Evolutionary conservation across 64 coral and sea anemone species (phyloP).

Genomic region (Montipora foliosa): DNA sequence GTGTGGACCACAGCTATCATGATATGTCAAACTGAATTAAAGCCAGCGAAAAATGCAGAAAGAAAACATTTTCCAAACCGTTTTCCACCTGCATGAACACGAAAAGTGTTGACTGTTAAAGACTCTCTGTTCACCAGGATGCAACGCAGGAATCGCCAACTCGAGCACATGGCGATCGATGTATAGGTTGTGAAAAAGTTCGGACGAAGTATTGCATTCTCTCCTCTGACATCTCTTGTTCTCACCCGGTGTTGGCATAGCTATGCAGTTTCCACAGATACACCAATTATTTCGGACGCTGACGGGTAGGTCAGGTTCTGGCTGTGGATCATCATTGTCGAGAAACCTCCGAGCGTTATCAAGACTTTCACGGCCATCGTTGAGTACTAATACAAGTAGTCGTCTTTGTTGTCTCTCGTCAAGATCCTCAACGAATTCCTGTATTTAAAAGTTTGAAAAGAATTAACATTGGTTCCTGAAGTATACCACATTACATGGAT

Average conservation of each 20-base stretch:
- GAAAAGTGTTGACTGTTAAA: too few species aligned
- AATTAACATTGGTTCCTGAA: background rate
- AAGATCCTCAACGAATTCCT: conserved; percentile 18
- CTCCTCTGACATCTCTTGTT: background rate
- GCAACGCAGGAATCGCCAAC: background rate
- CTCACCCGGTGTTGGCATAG: background rate
- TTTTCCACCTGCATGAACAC: too few species aligned
- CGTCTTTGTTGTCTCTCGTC: conserved; percentile 4
- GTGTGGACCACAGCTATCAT: too few species aligned
- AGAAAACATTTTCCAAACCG: too few species aligned
- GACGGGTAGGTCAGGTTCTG: background rate
- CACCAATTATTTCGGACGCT: background rate
- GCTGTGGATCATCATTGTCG: conserved; percentile 8
- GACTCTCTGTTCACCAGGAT: too few species aligned
- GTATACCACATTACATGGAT: background rate
- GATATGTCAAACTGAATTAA: too few species aligned
- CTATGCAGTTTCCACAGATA: background rate
- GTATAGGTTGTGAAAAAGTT: conserved; percentile 4
- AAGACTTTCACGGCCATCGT: background rate
- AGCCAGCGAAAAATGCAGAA: too few species aligned
- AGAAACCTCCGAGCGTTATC: background rate
- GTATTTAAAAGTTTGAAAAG: background rate
- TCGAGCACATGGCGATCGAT: background rate
- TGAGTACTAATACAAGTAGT: background rate
- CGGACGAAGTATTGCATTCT: background rate